Conservation (phyloP, 2,888 invertebrate genomes). For the Chrysina gloriosa region DNA sequence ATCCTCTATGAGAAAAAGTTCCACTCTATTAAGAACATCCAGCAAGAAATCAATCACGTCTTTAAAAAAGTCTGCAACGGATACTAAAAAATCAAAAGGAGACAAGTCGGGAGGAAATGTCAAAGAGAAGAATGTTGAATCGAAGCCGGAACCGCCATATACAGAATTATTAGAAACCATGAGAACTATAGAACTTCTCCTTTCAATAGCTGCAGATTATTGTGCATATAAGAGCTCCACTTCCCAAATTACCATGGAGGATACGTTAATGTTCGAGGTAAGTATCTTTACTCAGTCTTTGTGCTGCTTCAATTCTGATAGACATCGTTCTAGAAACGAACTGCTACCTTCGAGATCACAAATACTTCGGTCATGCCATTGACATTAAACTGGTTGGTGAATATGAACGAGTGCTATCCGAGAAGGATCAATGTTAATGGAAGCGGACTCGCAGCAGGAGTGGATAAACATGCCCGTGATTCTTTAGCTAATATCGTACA, state of each 20-base stretch:
- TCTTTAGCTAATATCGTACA: slow-evolving; percentile 8
- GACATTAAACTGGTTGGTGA: slow-evolving; percentile 49
- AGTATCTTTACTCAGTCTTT: slow-evolving; percentile 21
- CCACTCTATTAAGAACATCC: background rate
- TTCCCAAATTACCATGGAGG: slow-evolving; percentile 65
- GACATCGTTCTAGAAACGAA: slow-evolving; percentile 51
- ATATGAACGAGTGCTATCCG: slow-evolving; percentile 45
- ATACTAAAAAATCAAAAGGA: background rate
- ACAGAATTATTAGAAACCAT: slow-evolving; percentile 53
- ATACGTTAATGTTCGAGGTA: slow-evolving; percentile 71
- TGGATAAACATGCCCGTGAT: background rate
- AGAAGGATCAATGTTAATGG: slow-evolving; percentile 39
- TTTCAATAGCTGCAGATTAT: slow-evolving; percentile 68
- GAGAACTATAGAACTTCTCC: slow-evolving; percentile 64
- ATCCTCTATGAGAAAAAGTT: background rate
- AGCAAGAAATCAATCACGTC: background rate
- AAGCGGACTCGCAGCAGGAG: background rate
- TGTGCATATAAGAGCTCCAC: slow-evolving; percentile 66
- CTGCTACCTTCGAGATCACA: slow-evolving; percentile 50
- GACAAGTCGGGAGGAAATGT: slow-evolving; percentile 12
- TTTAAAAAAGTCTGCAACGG: background rate
- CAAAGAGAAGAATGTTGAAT: slow-evolving; percentile 52
- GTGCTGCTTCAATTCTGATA: slow-evolving; percentile 50
- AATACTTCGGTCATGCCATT: slow-evolving; percentile 56
- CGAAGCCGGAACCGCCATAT: slow-evolving; percentile 59